Evolutionary conservation across 2,113 vertebrate species (phyloP), one percentile per base, ranked within the genome.

Genomic region (Australoheros scitulus): DNA sequence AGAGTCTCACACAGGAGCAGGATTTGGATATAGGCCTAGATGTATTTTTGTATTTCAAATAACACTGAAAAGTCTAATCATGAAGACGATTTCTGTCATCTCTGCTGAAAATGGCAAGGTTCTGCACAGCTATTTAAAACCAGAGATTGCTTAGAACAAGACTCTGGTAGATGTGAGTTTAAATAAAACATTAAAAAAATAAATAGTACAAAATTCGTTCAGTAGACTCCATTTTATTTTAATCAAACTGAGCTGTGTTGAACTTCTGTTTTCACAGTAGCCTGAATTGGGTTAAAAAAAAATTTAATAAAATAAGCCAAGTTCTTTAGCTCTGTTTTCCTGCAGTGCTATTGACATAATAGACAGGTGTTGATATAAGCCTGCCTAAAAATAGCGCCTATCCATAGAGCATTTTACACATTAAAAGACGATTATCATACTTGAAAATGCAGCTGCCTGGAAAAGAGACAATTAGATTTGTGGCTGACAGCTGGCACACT

Each of bases 31-130:
- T n/a, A 43, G 22, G 52, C 58, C 65, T 68, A 34, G 1, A 70
- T 77, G 11, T 34, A 77, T 79, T 84, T 85, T 77, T 72, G 15
- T n/a, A 38, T 88, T 78, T 74, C 11, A 78, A 77, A 79, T 56
- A 57, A n/a, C 29, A 56, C 11, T n/a, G 50, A 24, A 79, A 77
- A 41, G 38, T 32, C 34, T 32, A 38, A 84, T 70, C 63, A 34
- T 13, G 29, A 32, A 81, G 61, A 63, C 52, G 55, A 26, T 2
- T 47, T 24, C 29, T 59, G 3, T 55, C 32, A 77, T 52, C 20
- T 79, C 52, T 65, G 41, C 15, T 56, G 72, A 59, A 34, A 88
- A 59, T 61, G 20, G 47, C 56, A n/a, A 77, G 5, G 13, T 59
- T 18, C 26, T 64, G 20, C 10, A 6, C 6, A 50, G 18, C 24